Base-by-base conservation (phyloP, 2,113 vertebrate genomes). In the Proterorhinus semilunaris region DNA sequence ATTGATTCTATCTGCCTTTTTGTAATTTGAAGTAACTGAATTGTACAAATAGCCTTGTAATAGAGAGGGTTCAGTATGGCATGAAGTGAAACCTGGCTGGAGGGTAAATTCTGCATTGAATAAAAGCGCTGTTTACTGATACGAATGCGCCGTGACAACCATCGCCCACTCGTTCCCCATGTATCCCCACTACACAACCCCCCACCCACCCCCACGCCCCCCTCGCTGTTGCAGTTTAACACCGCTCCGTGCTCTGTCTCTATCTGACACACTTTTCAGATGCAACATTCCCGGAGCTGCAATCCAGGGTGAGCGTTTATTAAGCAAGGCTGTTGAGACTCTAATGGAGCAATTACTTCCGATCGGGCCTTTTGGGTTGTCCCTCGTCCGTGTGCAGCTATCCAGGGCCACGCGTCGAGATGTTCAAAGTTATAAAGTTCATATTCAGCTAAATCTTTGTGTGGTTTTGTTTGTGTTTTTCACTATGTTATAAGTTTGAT, bases 71-170 rank as follows among this genome's bases (percentile, higher is more conserved):
- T 75, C n/a, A 5, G 16, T 8, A 54, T 54, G 13, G 68, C 70
- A 76, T 65, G 50, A 69, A 81, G 71, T 51, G 13, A 86, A 75
- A 71, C 59, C 72, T 81, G 66, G 52, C 69, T 74, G 47, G 46
- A 71, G 65, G 77, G 68, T 86, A 79, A 62, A 89, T 86, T 87
- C 84, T 84, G 79, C 71, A 73, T 79, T 75, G 58, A 67, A 83
- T 69, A 83, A 87, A 78, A 78, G 59, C 75, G 74, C 49, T 64
- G 73, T 71, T 13, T 8, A 74, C 54, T 89, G 83, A 87, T 83
- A 84, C 44, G 85, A 66, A 90, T 80, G 86, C 65, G 61, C 62
- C 76, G 68, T 83, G 86, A 85, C 90, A 91, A 88, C 70, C 83
- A 64, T 85, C 75, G 63, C 88, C 89, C 75, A 87, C 86, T 82